Evolutionary conservation across 1,140 invertebrate genomes (phyloP), one percentile per base, ranked within the genome.

Genomic region (Samia ricini): DNA sequence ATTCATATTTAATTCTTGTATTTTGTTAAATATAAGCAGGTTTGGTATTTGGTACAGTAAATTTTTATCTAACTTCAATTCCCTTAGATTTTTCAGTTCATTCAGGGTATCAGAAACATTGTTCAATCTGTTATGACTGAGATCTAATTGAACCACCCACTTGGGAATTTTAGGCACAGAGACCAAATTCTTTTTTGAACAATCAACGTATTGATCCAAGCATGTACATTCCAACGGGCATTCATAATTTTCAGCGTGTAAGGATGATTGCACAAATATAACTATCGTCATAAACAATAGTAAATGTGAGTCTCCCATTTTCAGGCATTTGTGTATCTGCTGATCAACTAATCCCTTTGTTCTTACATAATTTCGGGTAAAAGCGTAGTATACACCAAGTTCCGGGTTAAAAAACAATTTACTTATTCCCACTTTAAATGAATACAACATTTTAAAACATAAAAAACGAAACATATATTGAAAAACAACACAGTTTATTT

Each of bases 121-220:
- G 69, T 65, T 84, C 61, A 90, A 76, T 73, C 79, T 83, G 73
- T 88, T 87, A 60, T 75, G 74, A 66, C 80, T 89, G 67, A 93
- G 90, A 91, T 93, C 93, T 90, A 94, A 89, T 72, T 91, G 88
- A 85, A 90, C 91, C 76, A 92, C 91, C 91, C 93, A 93, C 86
- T 89, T 90, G 60, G 93, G 93, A 80, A 93, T 89, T 78, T 90
- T 88, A 59, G 93, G 92, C 73, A 93, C 89, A 68, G 82, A 82
- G 68, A 88, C 80, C 72, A 94, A 90, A 80, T 92, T 91, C 81
- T 92, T 91, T 68, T 91, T 90, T 63, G 91, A 91, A 90, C 93
- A 94, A 80, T 93, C 92, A 48, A 93, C 91, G 73, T 91, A 91
- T 52, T 90, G 83, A 68, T 91, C 87, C 54, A 93, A 83, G 74